These are phyloP conservation scores for Chamaedrilus cognettii DNA, from an alignment of 2,888 invertebrate species.

Conservation along the genomic window DNA sequence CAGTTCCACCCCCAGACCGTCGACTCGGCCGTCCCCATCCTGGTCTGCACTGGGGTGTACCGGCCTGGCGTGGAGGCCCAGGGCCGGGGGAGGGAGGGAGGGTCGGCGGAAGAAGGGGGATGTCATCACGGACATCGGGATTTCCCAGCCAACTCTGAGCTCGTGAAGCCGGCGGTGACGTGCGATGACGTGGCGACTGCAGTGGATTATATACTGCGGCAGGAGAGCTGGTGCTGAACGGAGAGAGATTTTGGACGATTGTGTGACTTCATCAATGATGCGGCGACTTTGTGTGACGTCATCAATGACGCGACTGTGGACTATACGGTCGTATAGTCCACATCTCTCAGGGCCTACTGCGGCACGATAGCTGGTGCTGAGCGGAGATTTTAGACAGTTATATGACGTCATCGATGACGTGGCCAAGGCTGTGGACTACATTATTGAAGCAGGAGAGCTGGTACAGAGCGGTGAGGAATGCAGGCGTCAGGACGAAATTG, in stretches of 20 bases:
- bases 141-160: slow-evolving; percentile 42
- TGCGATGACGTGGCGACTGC: slow-evolving; percentile 51
- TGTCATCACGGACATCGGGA: slow-evolving; percentile 57
- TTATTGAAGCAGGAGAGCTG: neutral
- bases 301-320: too few species aligned
- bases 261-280: too few species aligned
- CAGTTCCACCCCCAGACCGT: slow-evolving; percentile 51
- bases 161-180: slow-evolving; percentile 49
- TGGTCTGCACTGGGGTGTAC: slow-evolving; percentile 58
- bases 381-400: too few species aligned
- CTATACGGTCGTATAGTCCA: too few species aligned
- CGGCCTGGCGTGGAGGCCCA: slow-evolving; percentile 33
- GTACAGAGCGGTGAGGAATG: neutral
- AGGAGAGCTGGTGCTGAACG: slow-evolving; percentile 41
- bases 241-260: too few species aligned
- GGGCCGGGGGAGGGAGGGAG: slow-evolving; percentile 33
- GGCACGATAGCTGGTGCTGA: too few species aligned
- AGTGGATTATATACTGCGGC: slow-evolving; percentile 49
- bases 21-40: slow-evolving; percentile 46
- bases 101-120: slow-evolving; percentile 56
- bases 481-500: neutral
- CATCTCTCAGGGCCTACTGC: too few species aligned
- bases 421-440: neutral
- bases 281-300: too few species aligned
- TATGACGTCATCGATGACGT: too few species aligned